Percentiles rank a stretch among this genome's conserved stretches.
These are phyloP conservation scores for Sclerurus mexicanus DNA, from an alignment of 2,113 vertebrate genomes.

Conservation along the genomic window DNA sequence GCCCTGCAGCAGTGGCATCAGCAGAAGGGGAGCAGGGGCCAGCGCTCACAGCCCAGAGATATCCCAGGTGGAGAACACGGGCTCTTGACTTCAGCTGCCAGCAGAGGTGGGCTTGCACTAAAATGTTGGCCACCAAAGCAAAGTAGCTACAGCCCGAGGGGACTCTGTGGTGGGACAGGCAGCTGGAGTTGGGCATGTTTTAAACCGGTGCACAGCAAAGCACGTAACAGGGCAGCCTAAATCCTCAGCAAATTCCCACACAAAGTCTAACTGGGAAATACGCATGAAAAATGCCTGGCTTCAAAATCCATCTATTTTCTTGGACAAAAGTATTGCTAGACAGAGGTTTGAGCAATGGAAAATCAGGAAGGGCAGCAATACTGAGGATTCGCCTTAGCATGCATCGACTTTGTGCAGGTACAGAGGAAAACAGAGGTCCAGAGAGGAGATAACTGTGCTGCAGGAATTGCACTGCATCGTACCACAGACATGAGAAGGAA, in stretches of 20 bases:
- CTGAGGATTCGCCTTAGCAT: not conserved
- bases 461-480: not conserved
- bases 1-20: not conserved
- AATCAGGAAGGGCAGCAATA: not conserved
- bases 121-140: not conserved
- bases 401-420: too few species aligned
- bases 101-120: accelerated
- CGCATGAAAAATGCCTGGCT: not conserved
- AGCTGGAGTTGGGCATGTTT: not conserved
- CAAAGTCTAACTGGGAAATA: not conserved
- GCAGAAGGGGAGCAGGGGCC: not conserved
- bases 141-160: not conserved
- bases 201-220: not conserved
- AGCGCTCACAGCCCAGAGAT: not conserved
- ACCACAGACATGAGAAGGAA: not conserved
- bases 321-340: not conserved
- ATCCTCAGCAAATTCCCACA: not conserved
- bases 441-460: not conserved
- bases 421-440: not conserved
- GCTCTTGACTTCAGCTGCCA: not conserved
- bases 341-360: not conserved
- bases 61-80: not conserved
- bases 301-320: not conserved
- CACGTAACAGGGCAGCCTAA: not conserved
- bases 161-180: not conserved